Evolutionary conservation across 2,113 vertebrate genomes (phyloP).

Genomic region (Pedetes capensis): DNA sequence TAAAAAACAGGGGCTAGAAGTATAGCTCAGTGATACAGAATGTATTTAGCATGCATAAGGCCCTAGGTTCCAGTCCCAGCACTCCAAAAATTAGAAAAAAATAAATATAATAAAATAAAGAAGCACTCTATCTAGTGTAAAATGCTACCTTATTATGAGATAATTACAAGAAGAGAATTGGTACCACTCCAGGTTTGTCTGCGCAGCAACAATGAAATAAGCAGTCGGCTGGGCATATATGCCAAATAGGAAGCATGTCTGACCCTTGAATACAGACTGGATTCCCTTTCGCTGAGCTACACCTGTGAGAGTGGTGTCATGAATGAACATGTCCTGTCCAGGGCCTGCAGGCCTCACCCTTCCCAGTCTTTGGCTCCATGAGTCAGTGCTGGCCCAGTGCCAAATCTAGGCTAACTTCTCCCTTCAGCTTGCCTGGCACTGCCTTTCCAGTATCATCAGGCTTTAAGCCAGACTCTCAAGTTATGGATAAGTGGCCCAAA

Average conservation of each 20-base stretch:
- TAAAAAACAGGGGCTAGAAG: not conserved
- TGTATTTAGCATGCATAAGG: not conserved
- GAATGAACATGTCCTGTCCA: slow-evolving; percentile 54
- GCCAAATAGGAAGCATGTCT: slow-evolving; percentile 46
- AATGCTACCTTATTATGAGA: slow-evolving; percentile 42
- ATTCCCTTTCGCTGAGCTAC: slow-evolving; percentile 60
- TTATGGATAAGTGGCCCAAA: not conserved
- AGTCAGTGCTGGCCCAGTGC: slow-evolving; percentile 6
- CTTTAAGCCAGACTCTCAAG: slow-evolving; percentile 45
- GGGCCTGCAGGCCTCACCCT: not conserved
- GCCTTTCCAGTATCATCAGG: slow-evolving; percentile 46
- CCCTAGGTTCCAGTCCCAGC: not conserved
- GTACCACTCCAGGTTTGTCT: slow-evolving; percentile 25
- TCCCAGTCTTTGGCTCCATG: slow-evolving; percentile 44
- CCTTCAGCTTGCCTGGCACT: slow-evolving; percentile 17
- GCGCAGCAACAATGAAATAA: slow-evolving; percentile 7
- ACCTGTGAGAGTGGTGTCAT: slow-evolving; percentile 64
- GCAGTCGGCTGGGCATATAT: slow-evolving; percentile 13
- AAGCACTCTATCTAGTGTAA: not conserved
- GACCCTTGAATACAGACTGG: slow-evolving; percentile 41
- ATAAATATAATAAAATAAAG: not conserved
- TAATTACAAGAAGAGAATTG: slow-evolving; percentile 33
- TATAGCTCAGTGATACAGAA: not conserved
- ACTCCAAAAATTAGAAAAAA: not conserved
- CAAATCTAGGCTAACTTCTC: slow-evolving; percentile 59